phyloP scores from a whole-genome alignment of 2,797 vertebrate species.

The Betta splendens region DNA sequence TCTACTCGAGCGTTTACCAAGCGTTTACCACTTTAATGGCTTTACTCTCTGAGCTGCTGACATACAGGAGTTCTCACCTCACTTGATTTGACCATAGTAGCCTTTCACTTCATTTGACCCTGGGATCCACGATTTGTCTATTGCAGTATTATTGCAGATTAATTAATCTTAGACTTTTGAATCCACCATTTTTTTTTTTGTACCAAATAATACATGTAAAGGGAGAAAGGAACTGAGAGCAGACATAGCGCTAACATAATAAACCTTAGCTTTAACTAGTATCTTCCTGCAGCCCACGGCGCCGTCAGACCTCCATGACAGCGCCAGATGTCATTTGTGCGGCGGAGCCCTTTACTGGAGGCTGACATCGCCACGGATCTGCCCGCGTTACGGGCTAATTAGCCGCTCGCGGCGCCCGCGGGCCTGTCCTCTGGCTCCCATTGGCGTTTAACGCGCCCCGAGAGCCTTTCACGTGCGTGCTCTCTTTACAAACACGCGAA shows the following conservation, averaged over 20 bases:
- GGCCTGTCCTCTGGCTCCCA: conserved; percentile 33
- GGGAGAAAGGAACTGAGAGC: no score
- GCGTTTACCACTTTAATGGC: no score
- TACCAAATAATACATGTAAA: background rate
- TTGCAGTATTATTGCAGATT: no score
- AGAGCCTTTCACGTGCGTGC: conserved; percentile 52
- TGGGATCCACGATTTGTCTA: no score
- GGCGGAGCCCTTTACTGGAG: conserved; percentile 5
- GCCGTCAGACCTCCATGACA: conserved; percentile 15
- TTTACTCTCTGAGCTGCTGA: no score
- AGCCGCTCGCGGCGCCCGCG: conserved; percentile 38
- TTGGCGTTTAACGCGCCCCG: conserved; percentile 50
- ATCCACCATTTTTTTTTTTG: no score
- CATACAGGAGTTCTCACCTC: no score
- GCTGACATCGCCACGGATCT: conserved; percentile 21
- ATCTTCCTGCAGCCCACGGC: background rate
- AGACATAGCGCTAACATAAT: background rate
- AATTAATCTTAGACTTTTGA: no score
- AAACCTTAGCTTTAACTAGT: background rate
- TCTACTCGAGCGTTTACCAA: background rate
- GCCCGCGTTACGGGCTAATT: conserved; percentile 47
- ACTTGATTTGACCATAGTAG: no score
- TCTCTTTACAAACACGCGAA: conserved; percentile 49
- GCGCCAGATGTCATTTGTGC: conserved; percentile 32
- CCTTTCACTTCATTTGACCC: no score